Percentiles rank a stretch among this genome's conserved stretches.
Conservation (phyloP, 2,888 invertebrate species). For the Hydroisotoma schaefferi region DNA sequence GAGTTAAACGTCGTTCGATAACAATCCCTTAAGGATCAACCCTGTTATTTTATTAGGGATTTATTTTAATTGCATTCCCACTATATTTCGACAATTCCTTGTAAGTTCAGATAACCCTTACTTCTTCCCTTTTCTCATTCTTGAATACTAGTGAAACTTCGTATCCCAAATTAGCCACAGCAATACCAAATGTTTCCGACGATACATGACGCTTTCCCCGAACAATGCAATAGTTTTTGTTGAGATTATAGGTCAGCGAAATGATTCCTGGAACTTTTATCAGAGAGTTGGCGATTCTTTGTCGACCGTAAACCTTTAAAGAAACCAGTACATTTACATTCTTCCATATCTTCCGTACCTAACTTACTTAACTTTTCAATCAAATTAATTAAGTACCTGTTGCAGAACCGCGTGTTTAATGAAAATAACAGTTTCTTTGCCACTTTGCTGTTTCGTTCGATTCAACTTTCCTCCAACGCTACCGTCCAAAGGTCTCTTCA, state of each 20-base stretch:
- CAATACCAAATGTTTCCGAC: conserved; percentile 34
- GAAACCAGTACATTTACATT: neutral
- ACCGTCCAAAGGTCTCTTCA: too few species aligned
- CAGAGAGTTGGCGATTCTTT: conserved; percentile 30
- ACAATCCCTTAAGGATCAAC: too few species aligned
- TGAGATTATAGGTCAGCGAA: conserved; percentile 41
- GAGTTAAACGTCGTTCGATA: too few species aligned
- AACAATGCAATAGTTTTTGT: conserved; percentile 36
- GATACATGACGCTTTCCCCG: conserved; percentile 32
- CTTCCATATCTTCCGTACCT: neutral
- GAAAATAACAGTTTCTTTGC: conserved; percentile 23
- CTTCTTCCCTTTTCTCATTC: conserved; percentile 44
- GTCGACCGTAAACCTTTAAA: conserved; percentile 21
- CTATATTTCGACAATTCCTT: neutral
- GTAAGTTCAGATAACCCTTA: conserved; percentile 13
- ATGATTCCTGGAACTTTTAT: conserved; percentile 39
- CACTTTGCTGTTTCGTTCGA: conserved; percentile 21
- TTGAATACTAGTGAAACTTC: conserved; percentile 33
- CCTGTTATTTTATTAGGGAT: too few species aligned
- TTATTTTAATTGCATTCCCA: too few species aligned
- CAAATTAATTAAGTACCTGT: neutral
- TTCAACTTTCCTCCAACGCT: too few species aligned
- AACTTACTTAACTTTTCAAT: neutral
- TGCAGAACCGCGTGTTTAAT: neutral
- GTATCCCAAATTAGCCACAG: conserved; percentile 38